Conservation (phyloP, 1,140 invertebrate species). For the Stegodyphus dumicola region DNA sequence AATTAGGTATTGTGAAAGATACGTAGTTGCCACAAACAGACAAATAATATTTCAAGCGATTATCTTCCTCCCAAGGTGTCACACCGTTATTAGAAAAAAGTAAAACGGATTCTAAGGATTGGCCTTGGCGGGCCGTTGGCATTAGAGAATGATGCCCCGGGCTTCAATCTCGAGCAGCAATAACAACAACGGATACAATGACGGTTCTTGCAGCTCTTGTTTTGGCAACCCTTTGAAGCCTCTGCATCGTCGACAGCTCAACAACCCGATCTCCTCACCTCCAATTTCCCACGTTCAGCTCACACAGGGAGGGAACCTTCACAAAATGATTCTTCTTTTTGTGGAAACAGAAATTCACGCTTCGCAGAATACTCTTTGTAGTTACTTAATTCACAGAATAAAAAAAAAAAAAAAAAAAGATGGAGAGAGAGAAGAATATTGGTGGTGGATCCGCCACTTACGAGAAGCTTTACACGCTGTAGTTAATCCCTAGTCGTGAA, state of each 20-base stretch:
- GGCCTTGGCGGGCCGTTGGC: constrained; percentile 4
- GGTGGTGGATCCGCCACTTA: not conserved
- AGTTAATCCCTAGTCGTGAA: no score
- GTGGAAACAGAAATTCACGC: not conserved
- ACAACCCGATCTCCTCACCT: no score
- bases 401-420: not conserved
- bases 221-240: constrained; percentile 21
- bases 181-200: constrained; percentile 33
- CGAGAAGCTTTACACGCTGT: constrained; percentile 6
- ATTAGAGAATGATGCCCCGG: not conserved
- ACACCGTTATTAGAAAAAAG: constrained; percentile 26
- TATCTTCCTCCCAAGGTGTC: not conserved
- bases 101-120: constrained; percentile 2
- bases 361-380: not conserved
- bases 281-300: constrained; percentile 24
- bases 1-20: constrained; percentile 8
- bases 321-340: constrained; percentile 11
- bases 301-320: constrained; percentile 5
- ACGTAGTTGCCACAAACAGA: not conserved
- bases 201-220: not conserved
- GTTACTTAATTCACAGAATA: constrained; percentile 4
- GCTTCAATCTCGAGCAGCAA: constrained; percentile 13
- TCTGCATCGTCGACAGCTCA: not conserved
- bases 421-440: not conserved
- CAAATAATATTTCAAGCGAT: not conserved